Conservation (phyloP, 2,113 vertebrate genomes). For the Baryphthengus martii region DNA sequence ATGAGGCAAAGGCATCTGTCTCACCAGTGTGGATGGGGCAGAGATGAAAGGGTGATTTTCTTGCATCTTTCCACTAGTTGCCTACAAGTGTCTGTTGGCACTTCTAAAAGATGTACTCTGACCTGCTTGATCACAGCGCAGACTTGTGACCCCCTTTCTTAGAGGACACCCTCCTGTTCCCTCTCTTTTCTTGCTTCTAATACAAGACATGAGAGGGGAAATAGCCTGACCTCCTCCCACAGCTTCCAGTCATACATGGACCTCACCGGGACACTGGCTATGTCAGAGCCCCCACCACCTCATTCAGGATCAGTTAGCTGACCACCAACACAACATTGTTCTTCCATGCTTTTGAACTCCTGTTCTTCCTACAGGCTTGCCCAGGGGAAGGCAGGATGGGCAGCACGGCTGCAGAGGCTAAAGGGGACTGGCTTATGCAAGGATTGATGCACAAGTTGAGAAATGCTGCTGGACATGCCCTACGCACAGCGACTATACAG, state of each 20-base stretch:
- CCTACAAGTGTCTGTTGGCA: not conserved
- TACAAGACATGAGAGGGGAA: not conserved
- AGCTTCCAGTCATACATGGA: not conserved
- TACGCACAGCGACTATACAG: not conserved
- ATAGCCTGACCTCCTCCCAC: not conserved
- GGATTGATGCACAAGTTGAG: not conserved
- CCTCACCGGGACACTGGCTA: not conserved
- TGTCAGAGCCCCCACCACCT: not conserved
- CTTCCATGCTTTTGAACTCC: not conserved
- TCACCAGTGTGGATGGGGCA: not conserved
- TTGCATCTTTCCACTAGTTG: fast-evolving
- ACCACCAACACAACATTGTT: not conserved
- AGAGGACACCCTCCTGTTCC: not conserved
- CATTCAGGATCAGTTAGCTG: not conserved
- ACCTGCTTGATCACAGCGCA: not conserved
- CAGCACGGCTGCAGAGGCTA: not conserved
- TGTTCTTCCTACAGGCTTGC: not conserved
- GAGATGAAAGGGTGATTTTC: not conserved
- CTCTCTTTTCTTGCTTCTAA: not conserved
- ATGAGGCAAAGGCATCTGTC: not conserved
- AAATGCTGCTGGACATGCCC: slow-evolving; percentile 13
- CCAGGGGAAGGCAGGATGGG: not conserved
- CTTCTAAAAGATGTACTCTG: not conserved
- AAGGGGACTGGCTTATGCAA: not conserved
- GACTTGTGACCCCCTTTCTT: not conserved